These are phyloP conservation scores for Hirudinaria manillensis DNA, from an alignment of 2,888 invertebrate species.

Conservation along the genomic window DNA sequence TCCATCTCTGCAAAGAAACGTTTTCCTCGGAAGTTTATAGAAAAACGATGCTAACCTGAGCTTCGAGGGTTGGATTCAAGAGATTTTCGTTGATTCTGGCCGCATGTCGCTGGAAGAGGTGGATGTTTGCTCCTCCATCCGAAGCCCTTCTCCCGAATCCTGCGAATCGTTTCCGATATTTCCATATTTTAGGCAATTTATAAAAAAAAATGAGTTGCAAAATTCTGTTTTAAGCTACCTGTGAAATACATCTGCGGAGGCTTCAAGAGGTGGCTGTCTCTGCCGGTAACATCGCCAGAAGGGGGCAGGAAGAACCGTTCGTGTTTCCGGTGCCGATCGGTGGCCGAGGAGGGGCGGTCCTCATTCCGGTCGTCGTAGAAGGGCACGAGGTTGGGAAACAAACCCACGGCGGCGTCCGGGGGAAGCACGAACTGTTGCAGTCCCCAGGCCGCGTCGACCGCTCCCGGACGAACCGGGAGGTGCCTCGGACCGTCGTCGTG, in stretches of 20 bases:
- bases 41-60: neutral
- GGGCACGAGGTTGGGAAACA: conserved; percentile 6
- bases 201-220: neutral
- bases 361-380: neutral
- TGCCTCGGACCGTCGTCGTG: conserved; percentile 65
- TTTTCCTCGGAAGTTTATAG: neutral
- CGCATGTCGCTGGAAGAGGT: conserved; percentile 31
- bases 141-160: conserved; percentile 37
- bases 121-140: conserved; percentile 37
- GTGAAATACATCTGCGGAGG: conserved; percentile 73
- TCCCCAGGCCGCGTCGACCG: conserved; percentile 34
- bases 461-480: conserved; percentile 33
- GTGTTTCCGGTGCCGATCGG: conserved; percentile 6
- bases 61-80: neutral
- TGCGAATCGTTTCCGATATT: neutral
- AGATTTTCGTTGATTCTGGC: conserved; percentile 8
- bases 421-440: neutral
- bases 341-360: conserved; percentile 47
- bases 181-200: neutral
- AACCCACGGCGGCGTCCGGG: neutral
- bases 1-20: no score
- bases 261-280: conserved; percentile 81
- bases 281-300: conserved; percentile 54
- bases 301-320: neutral
- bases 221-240: conserved; percentile 40